phyloP scores from a whole-genome alignment of 1,140 invertebrate species.

The Eueides isabella region DNA sequence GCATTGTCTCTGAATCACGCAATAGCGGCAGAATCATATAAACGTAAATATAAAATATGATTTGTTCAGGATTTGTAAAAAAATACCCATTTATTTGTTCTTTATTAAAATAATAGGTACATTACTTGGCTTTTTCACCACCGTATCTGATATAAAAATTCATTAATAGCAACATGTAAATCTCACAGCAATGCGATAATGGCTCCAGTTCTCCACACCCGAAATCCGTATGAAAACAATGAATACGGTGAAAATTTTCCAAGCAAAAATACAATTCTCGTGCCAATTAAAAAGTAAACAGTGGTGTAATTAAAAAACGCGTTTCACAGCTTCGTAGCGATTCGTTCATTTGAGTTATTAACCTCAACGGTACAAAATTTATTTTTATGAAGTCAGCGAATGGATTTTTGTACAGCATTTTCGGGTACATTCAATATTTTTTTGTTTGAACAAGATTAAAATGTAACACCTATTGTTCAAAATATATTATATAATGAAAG shows the following conservation, averaged over 20 bases:
- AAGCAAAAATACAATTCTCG: conserved; percentile 27
- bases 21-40: too few relatives aligned
- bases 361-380: conserved; percentile 36
- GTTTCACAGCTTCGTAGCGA: conserved; percentile 25
- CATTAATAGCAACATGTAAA: conserved; percentile 2
- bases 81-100: background rate
- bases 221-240: conserved; percentile 2
- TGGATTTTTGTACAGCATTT: conserved; percentile 27
- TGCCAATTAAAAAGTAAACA: conserved; percentile 53
- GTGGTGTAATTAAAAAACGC: conserved; percentile 48
- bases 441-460: conserved; percentile 3
- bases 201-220: background rate
- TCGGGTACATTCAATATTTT: background rate
- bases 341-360: conserved; percentile 46
- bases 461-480: background rate
- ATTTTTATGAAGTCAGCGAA: conserved; percentile 34
- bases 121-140: background rate
- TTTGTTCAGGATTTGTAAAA: background rate
- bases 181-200: conserved; percentile 2
- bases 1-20: too few relatives aligned
- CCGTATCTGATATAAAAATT: background rate
- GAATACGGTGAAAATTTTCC: conserved; percentile 17
- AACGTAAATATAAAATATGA: background rate
- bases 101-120: background rate
- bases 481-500: background rate